These are phyloP conservation scores for Cheumatopsyche charites DNA, from an alignment of 1,140 invertebrate species.

Conservation along the genomic window DNA sequence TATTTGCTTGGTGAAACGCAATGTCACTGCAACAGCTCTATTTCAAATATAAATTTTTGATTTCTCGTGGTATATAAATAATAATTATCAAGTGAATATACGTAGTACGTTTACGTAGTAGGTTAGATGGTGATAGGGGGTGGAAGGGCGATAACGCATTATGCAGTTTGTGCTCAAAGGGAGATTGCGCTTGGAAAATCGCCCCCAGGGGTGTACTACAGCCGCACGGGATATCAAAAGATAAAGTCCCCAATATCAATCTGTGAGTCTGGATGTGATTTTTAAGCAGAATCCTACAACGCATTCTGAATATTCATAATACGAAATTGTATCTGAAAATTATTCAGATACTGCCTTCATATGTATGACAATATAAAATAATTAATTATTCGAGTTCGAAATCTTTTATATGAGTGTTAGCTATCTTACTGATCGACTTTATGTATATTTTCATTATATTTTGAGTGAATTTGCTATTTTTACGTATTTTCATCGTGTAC, in stretches of 20 bases:
- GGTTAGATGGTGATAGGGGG: not conserved
- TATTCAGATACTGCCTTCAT: too few relatives aligned
- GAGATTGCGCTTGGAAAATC: conserved; percentile 9
- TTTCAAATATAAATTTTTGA: too few relatives aligned
- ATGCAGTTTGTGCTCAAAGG: conserved; percentile 7
- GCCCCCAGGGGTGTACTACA: conserved; percentile 4
- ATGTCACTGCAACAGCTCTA: too few relatives aligned
- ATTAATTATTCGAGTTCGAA: not conserved
- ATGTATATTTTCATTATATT: too few relatives aligned
- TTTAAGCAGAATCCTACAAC: not conserved
- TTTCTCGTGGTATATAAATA: not conserved
- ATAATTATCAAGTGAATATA: not conserved
- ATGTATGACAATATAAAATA: not conserved
- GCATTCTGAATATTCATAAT: not conserved
- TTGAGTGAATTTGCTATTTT: too few relatives aligned
- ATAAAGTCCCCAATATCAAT: conserved; percentile 21
- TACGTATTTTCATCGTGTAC: too few relatives aligned
- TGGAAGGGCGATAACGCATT: conserved; percentile 9
- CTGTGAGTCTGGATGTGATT: not conserved
- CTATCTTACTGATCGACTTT: not conserved
- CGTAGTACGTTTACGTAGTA: not conserved
- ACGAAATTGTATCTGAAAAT: too few relatives aligned
- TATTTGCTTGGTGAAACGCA: too few relatives aligned
- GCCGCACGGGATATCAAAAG: conserved; percentile 1
- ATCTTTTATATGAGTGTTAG: not conserved